Conservation (phyloP, 2,797 vertebrate genomes). For the Esox masquinongy region DNA sequence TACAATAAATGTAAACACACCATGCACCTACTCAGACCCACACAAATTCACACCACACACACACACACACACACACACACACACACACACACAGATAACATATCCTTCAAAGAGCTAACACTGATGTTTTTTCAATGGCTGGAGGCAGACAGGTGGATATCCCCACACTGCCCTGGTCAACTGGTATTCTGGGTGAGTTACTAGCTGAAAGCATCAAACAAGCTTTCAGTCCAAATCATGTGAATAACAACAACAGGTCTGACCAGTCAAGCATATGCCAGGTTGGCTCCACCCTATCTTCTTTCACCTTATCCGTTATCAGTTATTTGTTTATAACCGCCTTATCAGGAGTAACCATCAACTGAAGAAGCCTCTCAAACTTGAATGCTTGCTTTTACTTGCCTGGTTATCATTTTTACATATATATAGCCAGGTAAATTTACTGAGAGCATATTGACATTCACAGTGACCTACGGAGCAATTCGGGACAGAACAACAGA, state of each 20-base stretch:
- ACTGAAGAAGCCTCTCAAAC: background rate
- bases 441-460: too few species aligned
- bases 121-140: slow-evolving; percentile 32
- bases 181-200: slow-evolving; percentile 70
- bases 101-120: slow-evolving; percentile 33
- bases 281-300: slow-evolving; percentile 35
- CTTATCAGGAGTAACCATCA: background rate
- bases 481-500: too few species aligned
- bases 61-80: slow-evolving; percentile 28
- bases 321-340: background rate
- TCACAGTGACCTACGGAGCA: background rate
- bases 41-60: background rate
- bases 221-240: slow-evolving; percentile 64
- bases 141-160: slow-evolving; percentile 2
- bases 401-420: too few species aligned
- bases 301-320: background rate
- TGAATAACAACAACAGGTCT: slow-evolving; percentile 60
- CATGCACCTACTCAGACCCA: background rate
- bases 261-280: slow-evolving; percentile 48
- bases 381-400: background rate
- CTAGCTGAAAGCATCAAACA: slow-evolving; percentile 64
- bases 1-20: slow-evolving; percentile 17
- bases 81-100: slow-evolving; percentile 44
- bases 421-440: too few species aligned
- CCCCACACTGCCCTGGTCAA: slow-evolving; percentile 57